phyloP scores from a whole-genome alignment of 2,797 vertebrate genomes.

The Loriculus beryllinus region DNA sequence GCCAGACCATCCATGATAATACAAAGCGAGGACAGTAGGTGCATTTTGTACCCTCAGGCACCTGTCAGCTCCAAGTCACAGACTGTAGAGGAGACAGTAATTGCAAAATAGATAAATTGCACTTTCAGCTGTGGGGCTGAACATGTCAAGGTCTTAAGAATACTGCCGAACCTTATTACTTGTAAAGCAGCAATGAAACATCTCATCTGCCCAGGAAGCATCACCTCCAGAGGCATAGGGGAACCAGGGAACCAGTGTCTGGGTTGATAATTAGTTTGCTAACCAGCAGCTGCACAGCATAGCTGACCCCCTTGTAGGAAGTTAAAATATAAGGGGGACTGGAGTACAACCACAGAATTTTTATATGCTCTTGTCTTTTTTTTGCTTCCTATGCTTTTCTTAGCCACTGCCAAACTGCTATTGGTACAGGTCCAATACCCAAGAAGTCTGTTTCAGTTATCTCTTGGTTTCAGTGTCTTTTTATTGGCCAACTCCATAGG shows the following conservation, averaged over 20 bases:
- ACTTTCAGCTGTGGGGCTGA: not conserved
- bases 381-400: not conserved
- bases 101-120: not conserved
- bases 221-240: not conserved
- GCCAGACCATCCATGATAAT: not conserved
- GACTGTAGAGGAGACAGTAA: not conserved
- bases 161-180: not conserved
- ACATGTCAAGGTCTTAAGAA: not conserved
- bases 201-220: not conserved
- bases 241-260: not conserved
- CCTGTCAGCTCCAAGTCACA: not conserved
- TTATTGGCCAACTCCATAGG: not conserved
- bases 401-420: not conserved
- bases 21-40: not conserved
- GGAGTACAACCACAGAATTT: not conserved
- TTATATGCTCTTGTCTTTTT: not conserved
- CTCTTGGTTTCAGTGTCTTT: not conserved
- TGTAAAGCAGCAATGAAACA: not conserved
- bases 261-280: not conserved
- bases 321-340: not conserved
- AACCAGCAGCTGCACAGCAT: rapidly evolving
- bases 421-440: not conserved
- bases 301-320: not conserved
- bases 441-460: not conserved
- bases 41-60: not conserved